Conservation (phyloP, 2,888 invertebrate species). For the Salticus scenicus region DNA sequence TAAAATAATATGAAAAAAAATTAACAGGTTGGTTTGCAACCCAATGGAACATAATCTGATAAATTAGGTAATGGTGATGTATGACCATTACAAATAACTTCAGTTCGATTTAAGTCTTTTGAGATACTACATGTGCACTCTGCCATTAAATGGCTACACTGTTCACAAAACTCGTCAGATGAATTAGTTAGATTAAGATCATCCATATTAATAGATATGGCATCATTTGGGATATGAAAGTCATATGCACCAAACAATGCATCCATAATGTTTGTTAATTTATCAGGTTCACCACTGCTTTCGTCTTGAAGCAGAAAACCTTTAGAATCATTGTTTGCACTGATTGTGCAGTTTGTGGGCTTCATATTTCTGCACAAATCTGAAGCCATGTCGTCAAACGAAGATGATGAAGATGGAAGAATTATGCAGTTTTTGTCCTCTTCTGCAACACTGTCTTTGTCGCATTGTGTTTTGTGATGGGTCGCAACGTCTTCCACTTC, state of each 20-base stretch:
- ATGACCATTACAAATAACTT: background rate
- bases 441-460: background rate
- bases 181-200: no score
- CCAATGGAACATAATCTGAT: background rate
- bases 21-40: background rate
- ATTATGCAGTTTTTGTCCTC: background rate
- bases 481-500: background rate
- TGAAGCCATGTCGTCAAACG: background rate
- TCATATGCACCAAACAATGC: background rate
- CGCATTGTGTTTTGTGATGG: background rate
- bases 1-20: background rate
- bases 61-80: background rate
- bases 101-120: background rate
- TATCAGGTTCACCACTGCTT: background rate
- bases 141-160: background rate
- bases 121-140: background rate
- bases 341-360: background rate
- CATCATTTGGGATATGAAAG: background rate
- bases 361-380: background rate
- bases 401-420: background rate
- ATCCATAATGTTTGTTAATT: constrained; percentile 6
- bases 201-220: no score
- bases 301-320: background rate
- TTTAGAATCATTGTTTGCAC: background rate
- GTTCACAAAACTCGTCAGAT: background rate